phyloP scores from a whole-genome alignment of 2,797 vertebrate genomes.

The Artibeus jamaicensis region DNA sequence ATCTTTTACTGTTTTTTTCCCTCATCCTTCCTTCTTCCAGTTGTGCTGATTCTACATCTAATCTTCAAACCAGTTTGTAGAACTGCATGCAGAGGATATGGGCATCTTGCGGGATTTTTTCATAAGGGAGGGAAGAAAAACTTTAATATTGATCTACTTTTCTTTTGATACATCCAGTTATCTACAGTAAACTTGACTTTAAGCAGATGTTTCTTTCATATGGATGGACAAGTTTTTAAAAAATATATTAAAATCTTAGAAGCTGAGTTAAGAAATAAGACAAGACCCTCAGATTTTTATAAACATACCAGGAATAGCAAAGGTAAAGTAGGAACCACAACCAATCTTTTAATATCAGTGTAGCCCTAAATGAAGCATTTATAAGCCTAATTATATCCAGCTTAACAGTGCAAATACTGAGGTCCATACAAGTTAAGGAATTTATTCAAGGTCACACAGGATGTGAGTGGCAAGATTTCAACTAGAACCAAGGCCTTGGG shows the following conservation, averaged over 20 bases:
- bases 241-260: not conserved
- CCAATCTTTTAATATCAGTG: not conserved
- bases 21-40: not conserved
- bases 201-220: not conserved
- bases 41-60: not conserved
- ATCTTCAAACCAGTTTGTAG: not conserved
- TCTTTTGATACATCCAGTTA: not conserved
- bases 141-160: not conserved
- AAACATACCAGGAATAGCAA: not conserved
- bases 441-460: not conserved
- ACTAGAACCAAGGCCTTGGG: not conserved
- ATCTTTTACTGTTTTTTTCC: not conserved
- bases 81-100: not conserved
- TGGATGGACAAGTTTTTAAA: not conserved
- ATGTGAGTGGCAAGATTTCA: not conserved
- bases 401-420: not conserved
- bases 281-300: not conserved
- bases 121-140: not conserved
- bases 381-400: not conserved
- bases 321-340: not conserved
- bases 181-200: not conserved
- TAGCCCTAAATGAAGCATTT: not conserved
- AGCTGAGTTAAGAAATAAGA: not conserved
- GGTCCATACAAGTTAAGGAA: not conserved
- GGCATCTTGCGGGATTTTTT: not conserved